Base-by-base conservation (phyloP, 2,888 invertebrate species). In the Leptopilina syphax region DNA sequence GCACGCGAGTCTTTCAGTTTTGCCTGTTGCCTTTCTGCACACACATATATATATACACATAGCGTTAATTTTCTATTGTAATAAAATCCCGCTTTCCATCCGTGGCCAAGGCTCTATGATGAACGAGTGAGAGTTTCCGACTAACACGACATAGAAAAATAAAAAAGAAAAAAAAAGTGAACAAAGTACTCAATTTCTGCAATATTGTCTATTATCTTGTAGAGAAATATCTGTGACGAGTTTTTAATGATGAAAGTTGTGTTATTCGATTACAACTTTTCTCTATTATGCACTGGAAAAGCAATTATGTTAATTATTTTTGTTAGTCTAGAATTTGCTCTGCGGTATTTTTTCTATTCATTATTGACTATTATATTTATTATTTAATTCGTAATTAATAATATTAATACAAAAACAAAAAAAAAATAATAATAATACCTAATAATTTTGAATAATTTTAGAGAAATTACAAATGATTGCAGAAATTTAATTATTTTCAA, bases 1-100 rank as follows among this genome's bases (percentile, higher is more conserved):
- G 87, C 88, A 86, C 89, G 88, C 88, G 87, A 86, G 84, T 79
- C 80, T 81, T 80, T 84, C 65, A 44, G 77, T 70, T 54, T 50
- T 50, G 12, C 50, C 12, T 50, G 47, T 34, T 65, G 68, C 65
- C 54, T 70, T 50, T 27, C 66, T 76, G 65, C 68, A 73, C 70
- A 70, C 6, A 44, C n/a, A 34, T 34, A 34, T 34, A 57, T 27
- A 50, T 12, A 50, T 50, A 50, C 13, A 54, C 13, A 54, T 54
- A 41, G 57, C 73, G 70, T 24, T 57, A 57, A 73, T 73, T 73
- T 73, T 73, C 73, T 57, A 73, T 73, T 73, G 57, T 73, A 44
- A 44, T 44, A 57, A 73, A 73, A 57, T 27, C n/a, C 27, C 18
- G 27, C 73, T 73, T 73, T 73, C 73, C 73, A 73, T 73, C 54